These are phyloP conservation scores for Apteryx owenii DNA, from an alignment of 2,113 vertebrate genomes.

Conservation along the genomic window DNA sequence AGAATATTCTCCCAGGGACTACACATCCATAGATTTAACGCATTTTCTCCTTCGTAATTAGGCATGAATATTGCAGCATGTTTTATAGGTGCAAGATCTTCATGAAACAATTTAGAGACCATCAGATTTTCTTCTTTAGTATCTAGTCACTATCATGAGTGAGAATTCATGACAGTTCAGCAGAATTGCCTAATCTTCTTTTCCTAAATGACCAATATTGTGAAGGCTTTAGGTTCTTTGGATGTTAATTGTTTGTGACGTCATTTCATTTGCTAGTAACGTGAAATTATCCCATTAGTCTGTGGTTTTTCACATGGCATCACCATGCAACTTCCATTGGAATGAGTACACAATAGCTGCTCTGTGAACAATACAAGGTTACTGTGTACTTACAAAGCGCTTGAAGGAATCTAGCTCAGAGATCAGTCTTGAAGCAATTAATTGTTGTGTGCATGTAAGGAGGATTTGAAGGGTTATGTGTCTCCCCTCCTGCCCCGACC, in stretches of 20 bases:
- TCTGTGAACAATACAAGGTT: neutral
- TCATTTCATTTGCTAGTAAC: neutral
- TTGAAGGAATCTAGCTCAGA: neutral
- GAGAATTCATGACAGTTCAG: neutral
- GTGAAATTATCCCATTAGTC: neutral
- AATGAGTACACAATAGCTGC: fast-evolving
- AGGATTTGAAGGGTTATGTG: neutral
- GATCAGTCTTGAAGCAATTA: neutral
- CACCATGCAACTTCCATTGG: neutral
- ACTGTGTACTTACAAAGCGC: neutral
- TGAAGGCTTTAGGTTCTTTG: neutral
- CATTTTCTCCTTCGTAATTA: neutral
- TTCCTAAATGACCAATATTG: neutral
- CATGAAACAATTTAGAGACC: neutral
- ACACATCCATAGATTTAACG: neutral
- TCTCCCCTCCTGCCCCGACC: neutral
- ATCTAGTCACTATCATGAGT: neutral
- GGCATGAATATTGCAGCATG: neutral
- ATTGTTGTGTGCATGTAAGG: neutral
- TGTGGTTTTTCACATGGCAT: neutral
- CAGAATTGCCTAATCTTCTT: neutral
- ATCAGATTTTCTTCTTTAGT: neutral
- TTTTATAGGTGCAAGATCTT: neutral
- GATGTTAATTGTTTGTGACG: neutral
- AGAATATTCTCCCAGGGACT: neutral